These are phyloP conservation scores for Nomia melanderi DNA, from an alignment of 1,140 invertebrate species.

Conservation along the genomic window DNA sequence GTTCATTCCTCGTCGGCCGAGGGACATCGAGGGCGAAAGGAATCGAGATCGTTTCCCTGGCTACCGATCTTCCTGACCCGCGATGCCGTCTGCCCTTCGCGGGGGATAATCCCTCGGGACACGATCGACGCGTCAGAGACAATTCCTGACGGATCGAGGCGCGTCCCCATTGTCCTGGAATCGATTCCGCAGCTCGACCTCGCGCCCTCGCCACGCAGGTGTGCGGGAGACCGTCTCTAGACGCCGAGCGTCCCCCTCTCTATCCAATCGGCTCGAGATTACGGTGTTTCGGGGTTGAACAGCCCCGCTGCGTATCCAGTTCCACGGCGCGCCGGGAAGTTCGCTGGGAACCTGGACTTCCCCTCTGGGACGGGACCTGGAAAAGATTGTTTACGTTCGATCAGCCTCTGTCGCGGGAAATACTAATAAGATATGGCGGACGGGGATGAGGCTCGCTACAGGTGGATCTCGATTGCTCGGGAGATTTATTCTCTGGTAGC, in stretches of 20 bases:
- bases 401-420: background rate
- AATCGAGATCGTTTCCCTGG: background rate
- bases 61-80: background rate
- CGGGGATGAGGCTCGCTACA: background rate
- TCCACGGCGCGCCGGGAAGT: background rate
- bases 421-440: background rate
- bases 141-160: background rate
- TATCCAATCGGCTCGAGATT: background rate
- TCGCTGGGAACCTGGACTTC: too few species aligned
- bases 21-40: too few species aligned
- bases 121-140: slow-evolving; percentile 8
- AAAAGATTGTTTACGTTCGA: slow-evolving; percentile 22
- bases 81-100: background rate
- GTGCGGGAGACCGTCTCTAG: too few species aligned
- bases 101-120: background rate
- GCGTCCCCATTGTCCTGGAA: background rate
- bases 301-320: too few species aligned
- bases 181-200: too few species aligned
- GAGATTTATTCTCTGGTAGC: too few species aligned
- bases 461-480: too few species aligned
- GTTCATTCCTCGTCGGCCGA: too few species aligned
- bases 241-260: background rate
- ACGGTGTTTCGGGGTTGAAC: background rate
- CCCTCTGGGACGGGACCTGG: background rate
- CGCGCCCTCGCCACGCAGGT: too few species aligned